Base-by-base conservation (phyloP, 2,113 vertebrate genomes). In the Platysternon megacephalum region DNA sequence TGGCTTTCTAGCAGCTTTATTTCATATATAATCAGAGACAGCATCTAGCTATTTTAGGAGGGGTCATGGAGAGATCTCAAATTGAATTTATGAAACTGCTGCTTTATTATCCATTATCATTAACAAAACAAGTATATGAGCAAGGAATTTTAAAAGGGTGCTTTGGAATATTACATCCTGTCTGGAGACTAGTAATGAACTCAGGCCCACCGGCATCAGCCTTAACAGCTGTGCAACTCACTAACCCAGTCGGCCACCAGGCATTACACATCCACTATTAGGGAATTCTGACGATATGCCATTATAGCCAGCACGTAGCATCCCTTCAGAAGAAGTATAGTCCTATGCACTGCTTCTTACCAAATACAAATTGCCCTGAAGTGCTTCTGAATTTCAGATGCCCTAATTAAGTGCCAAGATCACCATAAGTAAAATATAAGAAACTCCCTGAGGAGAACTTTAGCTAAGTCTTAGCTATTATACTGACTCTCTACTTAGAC, bases 21-120 rank as follows among this genome's bases (percentile, higher is more conserved):
- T 13, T 39, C 28, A 14, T 22, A n/a, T 0, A 0, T 52, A 29
- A 5, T 24, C 48, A 7, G 24, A 83, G 49, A 68, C 2, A 29
- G 2, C 5, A 83, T 51, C 24, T 28, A 17, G 22, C 13, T 85
- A 16, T 0, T 82, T 88, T 86, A 85, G 6, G 6, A 3, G 35
- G 65, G 35, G 24, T 12, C 39, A 26, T 46, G 16, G 44, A 48
- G 48, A 88, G 22, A 32, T 74, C 13, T 65, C 2, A 46, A 55
- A 3, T 17, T 29, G 65, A 44, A 72, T 39, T 85, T 65, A 58
- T 48, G 81, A 85, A 93, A 79, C 46, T 56, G 0, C 22, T 74
- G 22, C 10, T 35, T 9, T 17, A 7, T 51, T 86, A 46, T 48
- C 82, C 76, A 74, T 87, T 82, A 26, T 53, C 79, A 46, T 79